Evolutionary conservation across 1,140 invertebrate genomes (phyloP), one percentile per base, ranked within the genome.

Genomic region (Coptotermes formosanus): DNA sequence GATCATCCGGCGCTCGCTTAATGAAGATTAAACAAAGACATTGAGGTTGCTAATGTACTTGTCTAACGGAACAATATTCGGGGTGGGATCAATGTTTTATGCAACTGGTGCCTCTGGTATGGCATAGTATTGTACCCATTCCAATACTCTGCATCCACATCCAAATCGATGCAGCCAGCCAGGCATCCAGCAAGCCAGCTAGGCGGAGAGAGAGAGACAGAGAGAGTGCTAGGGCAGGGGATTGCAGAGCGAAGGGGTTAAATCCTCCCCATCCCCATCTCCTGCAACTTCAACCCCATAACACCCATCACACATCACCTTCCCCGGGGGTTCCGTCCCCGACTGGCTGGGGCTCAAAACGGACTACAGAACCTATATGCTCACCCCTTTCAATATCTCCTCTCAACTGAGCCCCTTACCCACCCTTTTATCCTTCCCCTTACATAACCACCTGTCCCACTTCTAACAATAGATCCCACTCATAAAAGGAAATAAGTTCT

Each of bases 91-190:
- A 75, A 75, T 75, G 64, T 75, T 75, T 75, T 30, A 75, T 75
- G 64, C 64, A 75, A 75, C 64, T 75, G 64, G 64, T 75, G 64
- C 64, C n/a, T 30, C 64, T 7, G n/a, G 64, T 30, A 30, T 30
- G 64, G 25, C n/a, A 75, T n/a, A 75, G 25, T 75, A 75, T 75
- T 75, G 64, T 75, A 75, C 64, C 64, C 64, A 75, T 75, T 30
- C 64, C 64, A 75, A 75, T 75, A 75, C 64, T 14, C 64, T 30
- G n/a, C 64, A 75, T 75, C 64, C 25, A 75, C 64, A 75, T 75
- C 64, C 64, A 75, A 75, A 75, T 75, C 64, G 64, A 75, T 75
- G 64, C 64, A 75, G 64, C 64, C 64, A 75, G 64, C 64, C 64
- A 75, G 64, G 64, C 64, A 75, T 0, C 25, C 64, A 75, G 64